Conservation (phyloP, 2,113 vertebrate species). For the Percopsis transmontana region DNA sequence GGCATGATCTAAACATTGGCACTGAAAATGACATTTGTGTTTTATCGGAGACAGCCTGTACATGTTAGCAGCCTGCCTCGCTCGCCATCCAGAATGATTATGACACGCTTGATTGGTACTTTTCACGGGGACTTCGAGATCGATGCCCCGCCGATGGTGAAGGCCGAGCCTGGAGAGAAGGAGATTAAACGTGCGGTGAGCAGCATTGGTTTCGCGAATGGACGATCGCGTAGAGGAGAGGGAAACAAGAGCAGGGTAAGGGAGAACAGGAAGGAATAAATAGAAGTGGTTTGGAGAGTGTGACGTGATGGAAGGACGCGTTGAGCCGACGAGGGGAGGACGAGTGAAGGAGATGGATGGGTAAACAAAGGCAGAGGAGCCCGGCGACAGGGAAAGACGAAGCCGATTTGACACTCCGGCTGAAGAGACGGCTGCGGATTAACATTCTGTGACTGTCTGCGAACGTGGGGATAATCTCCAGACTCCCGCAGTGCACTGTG, state of each 20-base stretch:
- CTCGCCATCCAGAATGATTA: conserved; percentile 60
- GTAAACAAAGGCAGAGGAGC: conserved; percentile 22
- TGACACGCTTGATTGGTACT: conserved; percentile 72
- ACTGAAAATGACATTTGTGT: not conserved
- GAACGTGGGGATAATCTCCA: conserved; percentile 65
- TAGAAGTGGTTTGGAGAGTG: conserved; percentile 28
- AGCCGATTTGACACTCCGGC: conserved; percentile 60
- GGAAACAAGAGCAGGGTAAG: conserved; percentile 44
- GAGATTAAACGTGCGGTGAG: conserved; percentile 41
- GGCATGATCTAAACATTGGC: not conserved
- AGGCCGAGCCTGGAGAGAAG: conserved; percentile 47
- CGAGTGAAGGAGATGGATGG: conserved; percentile 36
- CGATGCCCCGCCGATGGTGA: conserved; percentile 58
- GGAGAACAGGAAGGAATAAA: conserved; percentile 48
- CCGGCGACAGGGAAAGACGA: conserved; percentile 42
- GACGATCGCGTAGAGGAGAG: not conserved
- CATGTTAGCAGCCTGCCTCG: conserved; percentile 52
- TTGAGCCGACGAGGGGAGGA: conserved; percentile 31
- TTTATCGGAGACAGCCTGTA: conserved; percentile 19
- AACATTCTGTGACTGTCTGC: conserved; percentile 74
- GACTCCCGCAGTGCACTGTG: conserved; percentile 57
- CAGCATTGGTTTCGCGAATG: conserved; percentile 42
- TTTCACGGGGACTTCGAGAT: conserved; percentile 70
- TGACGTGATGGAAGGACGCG: conserved; percentile 26
- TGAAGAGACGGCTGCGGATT: conserved; percentile 65